Percentiles rank a stretch among this genome's conserved stretches.
phyloP scores from a whole-genome alignment of 92 coral and sea anemone genomes.

The Porites divaricata region DNA sequence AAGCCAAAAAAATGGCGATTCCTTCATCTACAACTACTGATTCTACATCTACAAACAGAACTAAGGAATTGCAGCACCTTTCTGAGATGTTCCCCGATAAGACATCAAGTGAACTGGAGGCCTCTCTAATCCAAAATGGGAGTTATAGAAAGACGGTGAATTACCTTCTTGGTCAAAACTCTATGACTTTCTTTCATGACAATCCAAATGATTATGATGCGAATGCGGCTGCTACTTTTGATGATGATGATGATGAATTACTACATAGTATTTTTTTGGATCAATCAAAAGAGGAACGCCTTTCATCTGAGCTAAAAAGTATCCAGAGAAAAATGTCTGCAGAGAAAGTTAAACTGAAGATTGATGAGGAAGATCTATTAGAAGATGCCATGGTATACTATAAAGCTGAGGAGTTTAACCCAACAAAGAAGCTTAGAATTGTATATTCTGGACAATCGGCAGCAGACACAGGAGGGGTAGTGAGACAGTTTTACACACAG shows the following conservation, averaged over 20 bases:
- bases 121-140: conserved; percentile 35
- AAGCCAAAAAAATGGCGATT: background rate
- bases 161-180: conserved; percentile 25
- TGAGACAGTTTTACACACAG: conserved; percentile 61
- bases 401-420: conserved; percentile 59
- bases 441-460: conserved; percentile 53
- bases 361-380: conserved; percentile 62
- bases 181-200: background rate
- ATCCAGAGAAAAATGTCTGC: conserved; percentile 31
- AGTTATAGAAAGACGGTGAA: conserved; percentile 34
- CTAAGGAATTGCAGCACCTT: conserved; percentile 33
- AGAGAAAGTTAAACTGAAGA: conserved; percentile 50
- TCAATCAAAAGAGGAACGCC: conserved; percentile 13
- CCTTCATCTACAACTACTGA: background rate
- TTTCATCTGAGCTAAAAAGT: conserved; percentile 18
- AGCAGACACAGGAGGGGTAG: conserved; percentile 71
- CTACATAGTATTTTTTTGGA: background rate
- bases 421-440: conserved; percentile 46
- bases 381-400: conserved; percentile 70
- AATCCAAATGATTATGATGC: conserved; percentile 7
- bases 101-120: conserved; percentile 33
- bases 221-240: background rate
- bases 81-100: conserved; percentile 48
- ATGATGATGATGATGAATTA: conserved; percentile 12
- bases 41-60: conserved; percentile 13